These are phyloP conservation scores for Plutella xylostella DNA, from an alignment of 2,888 invertebrate species.

Conservation along the genomic window DNA sequence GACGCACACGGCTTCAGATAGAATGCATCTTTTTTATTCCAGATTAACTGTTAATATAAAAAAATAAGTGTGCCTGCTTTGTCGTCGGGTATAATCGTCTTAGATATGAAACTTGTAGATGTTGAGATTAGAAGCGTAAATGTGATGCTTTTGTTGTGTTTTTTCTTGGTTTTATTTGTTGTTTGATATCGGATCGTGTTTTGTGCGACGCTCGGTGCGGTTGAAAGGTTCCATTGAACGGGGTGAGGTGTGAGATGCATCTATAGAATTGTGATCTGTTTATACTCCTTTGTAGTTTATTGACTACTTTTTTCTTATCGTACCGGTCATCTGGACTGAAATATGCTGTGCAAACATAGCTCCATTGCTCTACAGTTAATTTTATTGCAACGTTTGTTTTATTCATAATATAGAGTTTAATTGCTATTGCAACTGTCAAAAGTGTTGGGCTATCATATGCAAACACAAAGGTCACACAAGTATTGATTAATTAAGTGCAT, in stretches of 20 bases:
- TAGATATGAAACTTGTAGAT: constrained; percentile 53
- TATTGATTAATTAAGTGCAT: constrained; percentile 58
- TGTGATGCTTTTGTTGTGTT: constrained; percentile 36
- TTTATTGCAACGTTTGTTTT: no score
- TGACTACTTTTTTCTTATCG: no score
- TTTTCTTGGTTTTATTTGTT: constrained; percentile 39
- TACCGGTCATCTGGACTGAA: no score
- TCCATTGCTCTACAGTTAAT: no score
- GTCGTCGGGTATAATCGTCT: constrained; percentile 49
- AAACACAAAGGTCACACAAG: constrained; percentile 26
- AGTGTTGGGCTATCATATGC: no score
- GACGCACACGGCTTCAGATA: constrained; percentile 32
- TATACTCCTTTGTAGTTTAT: no score
- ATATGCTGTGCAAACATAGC: no score
- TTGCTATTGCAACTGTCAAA: no score
- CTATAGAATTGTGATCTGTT: no score
- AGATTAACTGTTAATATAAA: constrained; percentile 53
- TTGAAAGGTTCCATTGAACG: constrained; percentile 44
- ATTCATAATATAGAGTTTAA: no score
- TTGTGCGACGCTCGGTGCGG: constrained; percentile 49
- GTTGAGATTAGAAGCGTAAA: constrained; percentile 39
- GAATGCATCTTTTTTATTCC: constrained; percentile 31
- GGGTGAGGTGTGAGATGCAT: constrained; percentile 31
- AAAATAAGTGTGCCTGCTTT: constrained; percentile 48
- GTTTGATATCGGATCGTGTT: constrained; percentile 29